Evolutionary conservation across 2,888 invertebrate genomes (phyloP).

Genomic region (Seira sanloemensis): DNA sequence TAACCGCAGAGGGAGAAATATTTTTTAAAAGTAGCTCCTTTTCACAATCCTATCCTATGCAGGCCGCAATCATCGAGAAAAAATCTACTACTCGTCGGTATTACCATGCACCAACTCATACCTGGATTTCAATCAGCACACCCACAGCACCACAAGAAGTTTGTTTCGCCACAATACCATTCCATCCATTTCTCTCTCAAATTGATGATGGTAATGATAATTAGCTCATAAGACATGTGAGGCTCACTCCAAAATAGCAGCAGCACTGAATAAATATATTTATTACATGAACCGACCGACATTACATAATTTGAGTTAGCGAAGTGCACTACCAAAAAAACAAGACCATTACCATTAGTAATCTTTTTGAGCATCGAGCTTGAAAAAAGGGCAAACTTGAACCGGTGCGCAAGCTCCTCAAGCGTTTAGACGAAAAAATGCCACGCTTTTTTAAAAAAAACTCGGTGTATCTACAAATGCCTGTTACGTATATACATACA

Average conservation of each 20-base stretch:
- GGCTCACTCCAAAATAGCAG: background rate
- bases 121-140: no score
- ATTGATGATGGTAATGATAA: background rate
- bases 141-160: no score
- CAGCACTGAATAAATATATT: background rate
- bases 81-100: no score
- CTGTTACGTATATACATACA: no score
- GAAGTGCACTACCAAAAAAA: background rate
- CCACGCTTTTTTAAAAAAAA: background rate
- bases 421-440: background rate
- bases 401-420: conserved; percentile 9
- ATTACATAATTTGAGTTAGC: no score
- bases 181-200: no score
- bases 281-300: no score
- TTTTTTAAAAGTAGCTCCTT: no score
- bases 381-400: background rate
- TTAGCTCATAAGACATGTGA: background rate
- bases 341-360: background rate
- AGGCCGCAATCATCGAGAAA: background rate
- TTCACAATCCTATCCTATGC: no score
- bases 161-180: no score
- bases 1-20: background rate
- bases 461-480: no score
- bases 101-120: no score
- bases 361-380: background rate